A percentile compares a stretch with the other conserved stretches of the same genome.
phyloP scores from a whole-genome alignment of 2,797 vertebrate species.

The Rhinella marina region DNA sequence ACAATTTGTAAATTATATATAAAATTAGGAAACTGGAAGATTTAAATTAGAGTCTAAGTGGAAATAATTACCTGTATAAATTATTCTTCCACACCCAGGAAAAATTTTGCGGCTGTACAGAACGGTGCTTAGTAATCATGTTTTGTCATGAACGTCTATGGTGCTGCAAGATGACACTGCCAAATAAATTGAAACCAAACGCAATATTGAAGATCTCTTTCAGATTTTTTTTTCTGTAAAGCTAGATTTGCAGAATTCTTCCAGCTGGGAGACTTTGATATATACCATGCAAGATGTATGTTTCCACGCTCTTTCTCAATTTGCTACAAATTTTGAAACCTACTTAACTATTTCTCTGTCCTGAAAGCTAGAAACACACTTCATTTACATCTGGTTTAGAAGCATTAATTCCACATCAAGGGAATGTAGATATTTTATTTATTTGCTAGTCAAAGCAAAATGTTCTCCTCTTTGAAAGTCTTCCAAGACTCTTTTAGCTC shows the following conservation, averaged over 20 bases:
- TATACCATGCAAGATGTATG: slow-evolving; percentile 16
- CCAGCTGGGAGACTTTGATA: slow-evolving; percentile 41
- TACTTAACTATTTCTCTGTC: slow-evolving; percentile 17
- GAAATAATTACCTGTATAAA: not conserved
- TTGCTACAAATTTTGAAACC: slow-evolving; percentile 33
- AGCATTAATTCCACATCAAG: slow-evolving; percentile 47
- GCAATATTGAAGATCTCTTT: slow-evolving; percentile 9
- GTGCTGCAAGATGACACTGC: not conserved
- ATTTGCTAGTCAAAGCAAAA: slow-evolving; percentile 53
- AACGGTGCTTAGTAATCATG: not conserved
- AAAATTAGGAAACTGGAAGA: not conserved
- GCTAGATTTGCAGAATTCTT: slow-evolving; percentile 23
- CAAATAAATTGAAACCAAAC: not conserved
- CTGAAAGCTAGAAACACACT: slow-evolving; percentile 18
- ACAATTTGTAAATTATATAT: not conserved
- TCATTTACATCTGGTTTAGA: slow-evolving; percentile 45
- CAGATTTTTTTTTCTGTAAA: not conserved
- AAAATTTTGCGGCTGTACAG: not conserved
- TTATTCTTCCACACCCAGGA: not conserved
- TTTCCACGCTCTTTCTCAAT: slow-evolving; percentile 21
- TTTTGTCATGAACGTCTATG: not conserved
- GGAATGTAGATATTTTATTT: slow-evolving; percentile 37
- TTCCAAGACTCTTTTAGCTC: slow-evolving; percentile 57
- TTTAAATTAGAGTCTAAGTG: not conserved
- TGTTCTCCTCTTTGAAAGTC: slow-evolving; percentile 50